phyloP scores from a whole-genome alignment of 2,113 vertebrate species.

The Tragelaphus imberbis region DNA sequence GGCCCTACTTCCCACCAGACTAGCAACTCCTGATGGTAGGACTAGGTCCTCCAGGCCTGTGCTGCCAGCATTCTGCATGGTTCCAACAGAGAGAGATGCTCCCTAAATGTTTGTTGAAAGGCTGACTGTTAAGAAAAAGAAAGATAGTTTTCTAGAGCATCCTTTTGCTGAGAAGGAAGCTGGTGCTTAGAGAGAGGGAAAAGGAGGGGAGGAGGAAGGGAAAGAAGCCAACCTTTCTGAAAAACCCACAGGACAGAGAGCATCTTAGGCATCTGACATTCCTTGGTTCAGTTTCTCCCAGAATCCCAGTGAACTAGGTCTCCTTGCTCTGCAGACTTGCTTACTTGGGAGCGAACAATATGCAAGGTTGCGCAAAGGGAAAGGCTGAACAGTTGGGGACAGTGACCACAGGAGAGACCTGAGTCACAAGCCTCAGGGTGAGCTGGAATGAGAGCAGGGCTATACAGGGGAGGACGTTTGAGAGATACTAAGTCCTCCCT shows the following conservation, averaged over 20 bases:
- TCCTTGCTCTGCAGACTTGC: neutral
- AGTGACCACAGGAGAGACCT: neutral
- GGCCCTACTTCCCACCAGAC: neutral
- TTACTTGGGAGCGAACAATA: neutral
- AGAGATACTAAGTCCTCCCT: neutral
- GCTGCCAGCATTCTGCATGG: neutral
- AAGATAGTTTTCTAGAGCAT: neutral
- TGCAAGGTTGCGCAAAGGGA: neutral
- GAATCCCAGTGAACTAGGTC: neutral
- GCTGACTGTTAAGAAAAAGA: neutral
- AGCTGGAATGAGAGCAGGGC: rapidly evolving
- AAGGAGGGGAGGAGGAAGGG: neutral
- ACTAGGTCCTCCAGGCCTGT: rapidly evolving
- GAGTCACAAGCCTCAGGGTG: rapidly evolving
- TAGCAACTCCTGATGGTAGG: neutral
- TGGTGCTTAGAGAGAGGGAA: neutral
- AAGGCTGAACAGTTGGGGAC: neutral
- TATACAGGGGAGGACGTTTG: rapidly evolving
- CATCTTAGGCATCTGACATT: neutral
- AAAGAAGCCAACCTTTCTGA: neutral
- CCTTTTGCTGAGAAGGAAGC: neutral
- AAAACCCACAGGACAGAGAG: neutral
- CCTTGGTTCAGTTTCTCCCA: neutral
- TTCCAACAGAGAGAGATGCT: neutral
- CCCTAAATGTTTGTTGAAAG: neutral